Conservation (phyloP, 2,797 vertebrate genomes). For the Urocyon cinereoargenteus region DNA sequence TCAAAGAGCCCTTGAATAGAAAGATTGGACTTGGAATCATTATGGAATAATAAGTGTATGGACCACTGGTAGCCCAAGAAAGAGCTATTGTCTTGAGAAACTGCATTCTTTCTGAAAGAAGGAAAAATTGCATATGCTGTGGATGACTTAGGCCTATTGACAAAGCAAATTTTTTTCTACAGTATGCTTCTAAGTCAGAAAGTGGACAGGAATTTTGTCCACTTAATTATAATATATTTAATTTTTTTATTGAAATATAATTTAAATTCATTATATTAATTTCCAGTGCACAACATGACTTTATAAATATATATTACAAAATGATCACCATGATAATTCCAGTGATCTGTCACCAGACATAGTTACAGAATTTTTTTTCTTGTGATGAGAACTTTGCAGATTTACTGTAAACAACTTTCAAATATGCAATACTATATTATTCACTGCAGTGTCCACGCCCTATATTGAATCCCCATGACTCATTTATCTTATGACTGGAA, state of each 20-base stretch:
- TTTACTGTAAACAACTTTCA: background rate
- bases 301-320: background rate
- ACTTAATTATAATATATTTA: background rate
- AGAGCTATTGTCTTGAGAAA: background rate
- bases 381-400: background rate
- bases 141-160: background rate
- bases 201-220: background rate
- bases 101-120: background rate
- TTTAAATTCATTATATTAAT: background rate
- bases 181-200: background rate
- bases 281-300: background rate
- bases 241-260: background rate
- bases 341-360: background rate
- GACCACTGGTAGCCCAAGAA: background rate
- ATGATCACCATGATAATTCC: background rate
- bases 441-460: background rate
- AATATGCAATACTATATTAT: background rate
- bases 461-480: background rate
- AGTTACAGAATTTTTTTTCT: background rate
- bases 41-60: background rate
- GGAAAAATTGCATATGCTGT: background rate
- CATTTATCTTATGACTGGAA: background rate
- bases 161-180: background rate
- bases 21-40: background rate
- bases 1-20: background rate